Percentiles rank a stretch among this genome's conserved stretches.
These are phyloP conservation scores for Hippocampus guttulatus DNA, from an alignment of 2,113 vertebrate species.

Conservation along the genomic window DNA sequence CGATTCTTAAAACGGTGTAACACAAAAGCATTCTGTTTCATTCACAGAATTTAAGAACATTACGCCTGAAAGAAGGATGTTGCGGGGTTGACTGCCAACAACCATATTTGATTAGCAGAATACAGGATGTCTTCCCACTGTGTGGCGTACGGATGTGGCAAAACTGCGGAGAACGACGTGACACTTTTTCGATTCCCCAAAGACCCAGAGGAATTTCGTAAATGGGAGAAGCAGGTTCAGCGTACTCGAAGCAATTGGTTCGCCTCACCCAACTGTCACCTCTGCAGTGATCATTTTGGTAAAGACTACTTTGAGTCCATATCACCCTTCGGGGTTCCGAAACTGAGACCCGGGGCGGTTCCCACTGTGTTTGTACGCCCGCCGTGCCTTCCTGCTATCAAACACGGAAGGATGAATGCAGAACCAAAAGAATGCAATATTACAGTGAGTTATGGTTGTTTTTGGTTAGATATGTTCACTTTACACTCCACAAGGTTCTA, in stretches of 20 bases:
- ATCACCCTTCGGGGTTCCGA: slow-evolving; percentile 30
- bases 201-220: slow-evolving; percentile 61
- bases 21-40: background rate
- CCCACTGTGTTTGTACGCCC: slow-evolving; percentile 71
- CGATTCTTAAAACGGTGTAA: background rate
- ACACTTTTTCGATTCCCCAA: slow-evolving; percentile 71
- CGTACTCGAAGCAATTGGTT: slow-evolving; percentile 62
- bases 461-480: background rate
- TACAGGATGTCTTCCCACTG: slow-evolving; percentile 68
- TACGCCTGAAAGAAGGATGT: background rate
- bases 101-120: background rate
- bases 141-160: slow-evolving; percentile 71
- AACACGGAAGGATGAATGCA: slow-evolving; percentile 20
- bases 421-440: slow-evolving; percentile 13
- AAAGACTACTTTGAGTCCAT: slow-evolving; percentile 70
- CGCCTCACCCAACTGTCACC: slow-evolving; percentile 58
- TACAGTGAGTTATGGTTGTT: slow-evolving; percentile 41
- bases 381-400: slow-evolving; percentile 54
- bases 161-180: slow-evolving; percentile 61
- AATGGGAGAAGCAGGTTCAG: slow-evolving; percentile 77
- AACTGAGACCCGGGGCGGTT: slow-evolving; percentile 61
- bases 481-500: background rate
- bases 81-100: background rate
- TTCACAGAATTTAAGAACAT: slow-evolving; percentile 6
- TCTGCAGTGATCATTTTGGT: slow-evolving; percentile 75